A percentile compares a stretch with the other conserved stretches of the same genome.
Conservation (phyloP, 2,888 invertebrate genomes). For the Ophraella communa region DNA sequence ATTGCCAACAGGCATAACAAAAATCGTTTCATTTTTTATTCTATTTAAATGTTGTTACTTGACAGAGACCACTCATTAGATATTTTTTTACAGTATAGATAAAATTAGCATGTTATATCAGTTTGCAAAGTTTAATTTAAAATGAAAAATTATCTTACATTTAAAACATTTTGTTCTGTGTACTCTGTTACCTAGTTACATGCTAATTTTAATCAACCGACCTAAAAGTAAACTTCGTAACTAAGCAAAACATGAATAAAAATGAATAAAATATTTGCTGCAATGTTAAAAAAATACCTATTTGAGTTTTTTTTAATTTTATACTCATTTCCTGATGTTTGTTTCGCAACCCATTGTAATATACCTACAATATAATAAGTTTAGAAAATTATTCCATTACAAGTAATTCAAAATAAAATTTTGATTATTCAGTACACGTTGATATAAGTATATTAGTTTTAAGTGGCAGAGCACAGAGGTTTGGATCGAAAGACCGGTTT, state of each 20-base stretch:
- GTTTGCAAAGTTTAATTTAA: neutral
- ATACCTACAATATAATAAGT: neutral
- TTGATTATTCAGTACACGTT: neutral
- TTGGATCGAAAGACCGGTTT: conserved; percentile 26
- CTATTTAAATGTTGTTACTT: too few species aligned
- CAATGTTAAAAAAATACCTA: too few species aligned
- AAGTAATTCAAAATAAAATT: neutral
- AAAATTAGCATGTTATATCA: neutral
- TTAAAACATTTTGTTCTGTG: neutral
- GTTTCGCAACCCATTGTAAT: neutral
- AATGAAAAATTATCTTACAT: neutral
- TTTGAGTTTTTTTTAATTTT: neutral
- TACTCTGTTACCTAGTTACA: neutral
- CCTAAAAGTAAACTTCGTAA: neutral
- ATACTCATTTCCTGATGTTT: neutral
- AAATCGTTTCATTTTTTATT: too few species aligned
- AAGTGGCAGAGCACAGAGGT: conserved; percentile 19
- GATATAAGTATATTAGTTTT: conserved; percentile 14
- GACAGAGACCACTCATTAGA: too few species aligned
- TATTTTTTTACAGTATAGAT: too few species aligned
- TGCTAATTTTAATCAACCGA: neutral
- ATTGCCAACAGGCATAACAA: too few species aligned
- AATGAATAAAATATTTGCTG: neutral
- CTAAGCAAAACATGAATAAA: neutral
- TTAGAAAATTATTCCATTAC: neutral